Conservation (phyloP, 2,113 vertebrate species). For the Lynx canadensis region DNA sequence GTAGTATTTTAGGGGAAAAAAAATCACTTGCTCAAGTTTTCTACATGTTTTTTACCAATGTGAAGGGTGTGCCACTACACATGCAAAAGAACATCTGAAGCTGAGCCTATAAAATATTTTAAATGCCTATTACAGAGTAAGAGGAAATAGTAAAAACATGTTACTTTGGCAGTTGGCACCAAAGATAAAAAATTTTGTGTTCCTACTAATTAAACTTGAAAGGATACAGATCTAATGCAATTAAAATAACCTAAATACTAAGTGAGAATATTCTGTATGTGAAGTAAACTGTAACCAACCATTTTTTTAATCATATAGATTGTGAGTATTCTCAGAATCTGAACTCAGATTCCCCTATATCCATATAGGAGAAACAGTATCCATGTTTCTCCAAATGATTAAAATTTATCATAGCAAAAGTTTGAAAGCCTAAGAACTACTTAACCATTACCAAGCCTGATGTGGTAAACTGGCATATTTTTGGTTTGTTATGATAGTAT, state of each 20-base stretch:
- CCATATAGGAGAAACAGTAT: not conserved
- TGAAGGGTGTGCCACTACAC: not conserved
- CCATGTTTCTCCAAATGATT: slow-evolving; percentile 9
- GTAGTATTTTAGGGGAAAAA: not conserved
- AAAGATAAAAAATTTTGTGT: slow-evolving; percentile 19
- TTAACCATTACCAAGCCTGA: not conserved
- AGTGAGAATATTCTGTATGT: not conserved
- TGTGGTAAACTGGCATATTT: not conserved
- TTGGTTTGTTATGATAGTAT: not conserved
- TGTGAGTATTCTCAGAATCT: not conserved
- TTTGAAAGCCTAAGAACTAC: not conserved
- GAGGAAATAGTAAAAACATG: not conserved
- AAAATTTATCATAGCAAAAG: slow-evolving; percentile 29
- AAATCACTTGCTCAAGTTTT: not conserved
- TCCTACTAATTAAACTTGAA: not conserved
- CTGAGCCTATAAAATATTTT: slow-evolving; percentile 2
- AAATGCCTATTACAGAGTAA: not conserved
- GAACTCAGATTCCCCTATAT: not conserved
- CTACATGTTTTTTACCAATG: not conserved
- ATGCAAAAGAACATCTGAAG: not conserved
- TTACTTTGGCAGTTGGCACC: slow-evolving; percentile 32
- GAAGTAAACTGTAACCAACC: not conserved
- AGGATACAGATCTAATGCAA: not conserved
- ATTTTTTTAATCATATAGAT: not conserved
- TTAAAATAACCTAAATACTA: slow-evolving; percentile 27